These are phyloP conservation scores for Pteronura brasiliensis DNA, from an alignment of 2,113 vertebrate species.

Conservation along the genomic window DNA sequence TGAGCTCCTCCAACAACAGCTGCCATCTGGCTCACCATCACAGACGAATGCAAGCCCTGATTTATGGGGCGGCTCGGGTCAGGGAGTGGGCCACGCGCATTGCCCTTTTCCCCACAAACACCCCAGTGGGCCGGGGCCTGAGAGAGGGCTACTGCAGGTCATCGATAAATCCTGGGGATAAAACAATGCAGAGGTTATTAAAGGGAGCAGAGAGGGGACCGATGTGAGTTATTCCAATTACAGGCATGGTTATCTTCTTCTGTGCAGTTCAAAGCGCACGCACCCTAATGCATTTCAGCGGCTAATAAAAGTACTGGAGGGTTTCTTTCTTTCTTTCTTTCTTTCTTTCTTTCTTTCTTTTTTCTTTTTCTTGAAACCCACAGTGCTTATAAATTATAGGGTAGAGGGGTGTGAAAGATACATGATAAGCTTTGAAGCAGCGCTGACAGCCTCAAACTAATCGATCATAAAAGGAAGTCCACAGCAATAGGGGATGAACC, in stretches of 20 bases:
- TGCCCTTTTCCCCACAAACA: constrained; percentile 65
- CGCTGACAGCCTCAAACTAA: constrained; percentile 33
- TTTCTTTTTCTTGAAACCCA: constrained; percentile 30
- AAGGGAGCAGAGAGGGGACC: constrained; percentile 59
- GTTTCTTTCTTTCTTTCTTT: constrained; percentile 25
- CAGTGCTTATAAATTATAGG: constrained; percentile 51
- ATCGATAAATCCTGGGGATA: constrained; percentile 67
- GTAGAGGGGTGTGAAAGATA: constrained; percentile 27
- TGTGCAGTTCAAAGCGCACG: constrained; percentile 67
- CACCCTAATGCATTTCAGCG: constrained; percentile 73
- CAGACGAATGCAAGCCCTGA: constrained; percentile 51
- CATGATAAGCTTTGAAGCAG: constrained; percentile 59
- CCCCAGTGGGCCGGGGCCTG: constrained; percentile 29
- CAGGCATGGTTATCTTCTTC: constrained; percentile 58
- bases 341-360: neutral
- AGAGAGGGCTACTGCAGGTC: constrained; percentile 61
- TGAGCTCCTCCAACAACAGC: constrained; percentile 63
- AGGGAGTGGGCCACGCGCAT: constrained; percentile 38
- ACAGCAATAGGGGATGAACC: neutral
- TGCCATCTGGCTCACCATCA: constrained; percentile 66
- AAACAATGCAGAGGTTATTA: constrained; percentile 72
- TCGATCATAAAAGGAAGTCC: constrained; percentile 62
- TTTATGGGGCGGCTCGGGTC: constrained; percentile 70
- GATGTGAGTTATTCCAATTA: constrained; percentile 53
- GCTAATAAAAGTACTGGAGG: constrained; percentile 74